These are phyloP conservation scores for Ptychobarbus kaznakovi DNA, from an alignment of 2,797 vertebrate genomes.

Conservation along the genomic window DNA sequence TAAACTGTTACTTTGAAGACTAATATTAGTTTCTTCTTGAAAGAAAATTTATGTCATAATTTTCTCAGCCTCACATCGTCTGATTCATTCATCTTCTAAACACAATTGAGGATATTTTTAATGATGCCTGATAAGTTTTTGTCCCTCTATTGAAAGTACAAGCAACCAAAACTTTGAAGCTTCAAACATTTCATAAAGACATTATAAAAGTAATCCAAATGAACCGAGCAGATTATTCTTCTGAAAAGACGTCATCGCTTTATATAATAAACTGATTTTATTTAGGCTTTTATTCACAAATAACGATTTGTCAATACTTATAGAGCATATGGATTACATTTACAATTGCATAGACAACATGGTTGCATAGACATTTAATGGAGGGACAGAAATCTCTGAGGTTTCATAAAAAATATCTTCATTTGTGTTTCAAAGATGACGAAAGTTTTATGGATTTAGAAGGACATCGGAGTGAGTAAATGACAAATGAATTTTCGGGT, in stretches of 20 bases:
- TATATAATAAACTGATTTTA: neutral
- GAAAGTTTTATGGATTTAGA: neutral
- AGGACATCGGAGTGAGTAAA: neutral
- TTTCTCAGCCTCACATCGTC: neutral
- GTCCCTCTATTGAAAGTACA: neutral
- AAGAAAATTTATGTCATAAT: neutral
- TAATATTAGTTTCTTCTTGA: neutral
- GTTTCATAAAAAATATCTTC: neutral
- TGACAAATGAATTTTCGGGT: neutral
- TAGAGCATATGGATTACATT: neutral
- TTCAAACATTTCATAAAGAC: neutral
- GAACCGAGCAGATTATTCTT: neutral
- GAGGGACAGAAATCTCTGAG: neutral
- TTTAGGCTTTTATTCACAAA: constrained; percentile 1
- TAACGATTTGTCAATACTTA: neutral
- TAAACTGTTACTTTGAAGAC: neutral
- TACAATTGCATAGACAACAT: neutral
- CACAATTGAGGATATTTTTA: neutral
- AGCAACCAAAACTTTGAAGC: neutral
- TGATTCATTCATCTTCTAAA: neutral
- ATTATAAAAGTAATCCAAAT: neutral
- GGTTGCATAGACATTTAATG: neutral
- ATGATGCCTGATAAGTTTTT: neutral
- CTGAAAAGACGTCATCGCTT: neutral
- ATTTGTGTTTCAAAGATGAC: neutral